Evolutionary conservation across 1,140 invertebrate genomes (phyloP).

Genomic region (Yoshiicerus persimilis): DNA sequence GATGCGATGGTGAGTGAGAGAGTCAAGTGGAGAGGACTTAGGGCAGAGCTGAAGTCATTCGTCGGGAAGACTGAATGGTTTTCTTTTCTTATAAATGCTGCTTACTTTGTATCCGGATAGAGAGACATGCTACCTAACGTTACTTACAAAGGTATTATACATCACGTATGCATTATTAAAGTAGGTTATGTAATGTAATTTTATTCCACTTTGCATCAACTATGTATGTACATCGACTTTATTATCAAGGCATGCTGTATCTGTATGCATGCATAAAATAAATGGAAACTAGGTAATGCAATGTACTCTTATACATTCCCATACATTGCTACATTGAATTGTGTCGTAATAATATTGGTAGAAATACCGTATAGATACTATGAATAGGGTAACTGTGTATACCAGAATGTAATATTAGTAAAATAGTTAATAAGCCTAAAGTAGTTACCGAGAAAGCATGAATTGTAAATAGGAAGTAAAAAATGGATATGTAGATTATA

Average conservation of each 20-base stretch:
- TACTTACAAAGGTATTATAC: neutral
- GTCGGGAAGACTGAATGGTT: neutral
- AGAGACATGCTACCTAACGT: neutral
- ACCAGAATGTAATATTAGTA: no score
- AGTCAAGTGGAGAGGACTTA: neutral
- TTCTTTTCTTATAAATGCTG: neutral
- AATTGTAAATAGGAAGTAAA: neutral
- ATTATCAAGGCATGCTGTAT: neutral
- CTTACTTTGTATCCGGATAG: neutral
- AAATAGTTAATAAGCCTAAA: no score
- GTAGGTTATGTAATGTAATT: neutral
- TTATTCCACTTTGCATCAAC: neutral
- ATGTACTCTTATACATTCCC: no score
- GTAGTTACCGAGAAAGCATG: neutral
- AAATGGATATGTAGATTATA: neutral
- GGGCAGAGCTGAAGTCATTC: neutral
- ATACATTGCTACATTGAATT: neutral
- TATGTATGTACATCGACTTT: neutral
- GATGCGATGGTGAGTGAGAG: no score
- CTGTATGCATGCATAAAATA: neutral
- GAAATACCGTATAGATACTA: neutral
- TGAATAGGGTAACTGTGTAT: neutral
- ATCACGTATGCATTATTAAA: neutral
- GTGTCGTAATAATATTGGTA: neutral
- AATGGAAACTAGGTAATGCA: no score